Base-by-base conservation (phyloP, 2,797 vertebrate genomes). In the Zalophus californianus region DNA sequence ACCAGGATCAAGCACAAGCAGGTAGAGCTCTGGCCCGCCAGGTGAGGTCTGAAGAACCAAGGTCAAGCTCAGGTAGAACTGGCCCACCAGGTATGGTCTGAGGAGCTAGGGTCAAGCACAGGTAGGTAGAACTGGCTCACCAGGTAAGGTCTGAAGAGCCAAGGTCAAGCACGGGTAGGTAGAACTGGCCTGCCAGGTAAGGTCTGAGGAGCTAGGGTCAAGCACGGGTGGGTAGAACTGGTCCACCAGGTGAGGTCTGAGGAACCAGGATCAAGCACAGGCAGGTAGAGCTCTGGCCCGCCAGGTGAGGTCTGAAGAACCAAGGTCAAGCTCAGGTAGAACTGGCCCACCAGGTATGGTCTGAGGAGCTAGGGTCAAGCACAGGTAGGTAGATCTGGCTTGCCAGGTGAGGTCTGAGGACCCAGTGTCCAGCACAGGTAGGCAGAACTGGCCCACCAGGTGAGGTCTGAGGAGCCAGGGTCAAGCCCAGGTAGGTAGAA, bases 121-220 rank as follows among this genome's bases (percentile, higher is more conserved):
- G 38, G 38, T 73, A 44, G 38, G 66, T 21, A 38, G 18, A 70
- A 11, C 18, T 70, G 18, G 66, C 9, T 4, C 1, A 0, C 3
- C 4, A 21, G 66, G 10, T 21, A 1, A 2, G 20, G 8, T 70
- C 18, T 35, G n/a, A 68, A 7, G 66, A n/a, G 2, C 35, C 20
- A 38, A 2, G 18, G n/a, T 70, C 66, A 70, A 12, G n/a, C 35
- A 11, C 0, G 38, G 18, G n/a, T 70, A 70, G 66, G 66, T 10
- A 38, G 32, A 70, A 0, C 4, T 70, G 20, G n/a, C 20, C 8
- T 1, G 1, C 3, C 18, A 21, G 8, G 1, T 68, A 1, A 4
- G 8, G n/a, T 68, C n/a, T 35, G n/a, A 68, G 18, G 66, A 68
- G 18, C n/a, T 1, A 5, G 2, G 4, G 68, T 70, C 20, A 70